phyloP scores from a whole-genome alignment of 35 echinoderm and acorn worm species.

The Ophioderma brevispina region DNA sequence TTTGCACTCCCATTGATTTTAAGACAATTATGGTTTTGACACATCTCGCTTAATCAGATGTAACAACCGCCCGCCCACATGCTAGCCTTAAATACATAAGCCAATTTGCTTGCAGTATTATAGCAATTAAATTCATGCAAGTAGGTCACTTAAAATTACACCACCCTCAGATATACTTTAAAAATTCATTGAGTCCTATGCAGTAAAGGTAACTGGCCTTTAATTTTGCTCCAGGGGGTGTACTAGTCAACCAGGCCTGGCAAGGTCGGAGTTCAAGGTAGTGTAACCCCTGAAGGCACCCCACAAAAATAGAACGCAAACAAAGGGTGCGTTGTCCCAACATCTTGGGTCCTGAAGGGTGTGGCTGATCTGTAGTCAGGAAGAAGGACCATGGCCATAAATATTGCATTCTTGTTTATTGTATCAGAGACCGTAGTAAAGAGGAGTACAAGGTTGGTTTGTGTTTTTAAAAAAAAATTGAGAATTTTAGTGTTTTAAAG shows the following conservation, averaged over 20 bases:
- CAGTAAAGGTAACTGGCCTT: neutral
- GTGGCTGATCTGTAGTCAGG: too few relatives aligned
- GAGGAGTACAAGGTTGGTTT: too few relatives aligned
- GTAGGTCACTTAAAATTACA: neutral
- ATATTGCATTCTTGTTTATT: too few relatives aligned
- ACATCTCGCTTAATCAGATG: too few relatives aligned
- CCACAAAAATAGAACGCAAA: neutral
- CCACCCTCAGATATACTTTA: neutral
- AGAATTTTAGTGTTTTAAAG: too few relatives aligned
- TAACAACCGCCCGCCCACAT: neutral
- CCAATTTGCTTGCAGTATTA: neutral
- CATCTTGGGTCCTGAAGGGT: neutral
- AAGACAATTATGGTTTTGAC: too few relatives aligned
- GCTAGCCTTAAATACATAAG: neutral
- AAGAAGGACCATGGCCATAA: too few relatives aligned
- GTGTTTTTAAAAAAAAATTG: too few relatives aligned
- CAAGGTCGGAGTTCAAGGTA: neutral
- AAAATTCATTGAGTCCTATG: neutral
- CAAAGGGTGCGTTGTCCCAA: neutral
- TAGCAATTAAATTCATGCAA: neutral
- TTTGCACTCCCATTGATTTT: too few relatives aligned
- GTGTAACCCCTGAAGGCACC: neutral
- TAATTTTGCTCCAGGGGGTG: neutral
- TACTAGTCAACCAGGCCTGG: neutral
- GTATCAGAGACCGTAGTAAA: too few relatives aligned